phyloP scores from a whole-genome alignment of 2,113 vertebrate genomes.

The Sarotherodon lohbergeri region DNA sequence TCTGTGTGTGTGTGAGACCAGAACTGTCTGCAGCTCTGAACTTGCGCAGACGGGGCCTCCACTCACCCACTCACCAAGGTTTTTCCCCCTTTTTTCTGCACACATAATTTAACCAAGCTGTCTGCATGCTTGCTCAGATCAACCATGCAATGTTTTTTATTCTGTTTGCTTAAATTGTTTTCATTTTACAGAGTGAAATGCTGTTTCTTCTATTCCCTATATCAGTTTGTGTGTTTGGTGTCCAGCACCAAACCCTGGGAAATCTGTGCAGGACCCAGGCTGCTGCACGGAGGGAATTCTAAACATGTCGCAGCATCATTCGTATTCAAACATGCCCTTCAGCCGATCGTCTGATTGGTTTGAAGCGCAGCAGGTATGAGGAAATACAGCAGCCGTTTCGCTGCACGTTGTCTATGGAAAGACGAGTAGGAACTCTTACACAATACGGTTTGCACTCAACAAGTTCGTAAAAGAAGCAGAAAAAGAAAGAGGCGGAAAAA shows the following conservation, averaged over 20 bases:
- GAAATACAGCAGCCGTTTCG: slow-evolving; percentile 5
- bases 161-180: neutral
- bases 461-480: neutral
- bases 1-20: neutral
- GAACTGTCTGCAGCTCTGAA: neutral
- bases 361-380: slow-evolving; percentile 49
- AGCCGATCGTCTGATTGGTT: slow-evolving; percentile 17
- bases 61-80: neutral
- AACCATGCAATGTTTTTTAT: neutral
- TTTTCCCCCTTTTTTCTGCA: neutral
- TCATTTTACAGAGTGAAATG: neutral
- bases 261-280: slow-evolving; percentile 13
- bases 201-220: neutral
- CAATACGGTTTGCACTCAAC: neutral
- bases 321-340: slow-evolving; percentile 45
- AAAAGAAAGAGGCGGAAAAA: neutral
- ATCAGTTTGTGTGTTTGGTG: neutral
- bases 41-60: slow-evolving; percentile 16
- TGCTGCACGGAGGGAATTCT: slow-evolving; percentile 43
- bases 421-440: slow-evolving; percentile 9
- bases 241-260: slow-evolving; percentile 10
- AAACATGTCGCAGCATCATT: slow-evolving; percentile 54
- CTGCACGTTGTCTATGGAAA: neutral
- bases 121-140: neutral
- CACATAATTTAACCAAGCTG: neutral